Evolutionary conservation across 2,888 invertebrate genomes (phyloP), one percentile per base, ranked within the genome.

Genomic region (Ferrisia virgata): DNA sequence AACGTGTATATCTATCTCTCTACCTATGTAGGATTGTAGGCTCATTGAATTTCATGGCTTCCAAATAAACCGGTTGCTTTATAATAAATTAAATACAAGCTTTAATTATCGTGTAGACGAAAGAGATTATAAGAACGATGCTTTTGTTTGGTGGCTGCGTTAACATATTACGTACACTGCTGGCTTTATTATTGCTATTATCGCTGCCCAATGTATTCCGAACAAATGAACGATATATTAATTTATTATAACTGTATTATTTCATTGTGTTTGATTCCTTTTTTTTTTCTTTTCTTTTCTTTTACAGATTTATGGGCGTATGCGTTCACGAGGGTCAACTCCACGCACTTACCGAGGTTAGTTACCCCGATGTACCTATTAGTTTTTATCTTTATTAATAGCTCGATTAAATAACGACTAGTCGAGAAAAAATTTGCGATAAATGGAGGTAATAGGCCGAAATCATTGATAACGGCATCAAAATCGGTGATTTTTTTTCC

Each of bases 321-420:
- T 97, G 97, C 90, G 97, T 98, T 85, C 96, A 97, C 89, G 96
- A 97, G 89, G 97, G 97, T 40, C 97, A 97, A 88, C 91, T 98
- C 83, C 97, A 98, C 90, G 97, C 97, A 28, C 91, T 98, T 86
- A 97, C 97, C 86, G 97, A 98, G 90, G 91, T 91, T 87, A 89
- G 89, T 85, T 39, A 47, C 72, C 64, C 40, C 43, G 22, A 53
- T n/a, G 53, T 53, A 22, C 18, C 22, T 18, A 53, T 6, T 11
- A n/a, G 33, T 53, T 36, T 79, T 22, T 9, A 9, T 43, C 36
- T 79, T 79, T 15, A 47, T 47, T 13, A n/a, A n/a, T 40, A 40
- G 6, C 13, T 11, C 11, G 40, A 40, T 40, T 11, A 2, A 13
- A 40, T 8, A 22, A 22, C 22, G 53, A 22, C 22, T 22, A 8